Evolutionary conservation across 1,140 invertebrate genomes (phyloP), one percentile per base, ranked within the genome.

Genomic region (Steinernema feltiae): DNA sequence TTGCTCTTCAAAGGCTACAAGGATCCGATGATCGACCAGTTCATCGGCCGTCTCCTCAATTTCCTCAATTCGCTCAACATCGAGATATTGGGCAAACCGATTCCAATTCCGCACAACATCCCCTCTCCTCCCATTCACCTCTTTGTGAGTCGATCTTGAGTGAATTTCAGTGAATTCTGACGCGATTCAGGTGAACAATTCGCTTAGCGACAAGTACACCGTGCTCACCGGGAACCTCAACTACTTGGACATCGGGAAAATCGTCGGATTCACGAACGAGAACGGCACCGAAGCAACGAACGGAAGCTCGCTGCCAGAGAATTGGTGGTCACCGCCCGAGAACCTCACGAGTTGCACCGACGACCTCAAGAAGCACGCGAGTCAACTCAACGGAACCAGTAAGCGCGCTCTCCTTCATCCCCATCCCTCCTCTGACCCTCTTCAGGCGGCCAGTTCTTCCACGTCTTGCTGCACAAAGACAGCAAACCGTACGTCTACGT

Each of bases 361-460:
- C 12, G 53, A 63, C 24, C 24, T 63, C 7, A 63, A 63, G 53
- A 63, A 27, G 53, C 24, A 17, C 7, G 53, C 53, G 7, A 63
- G 53, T 21, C 53, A 63, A 27, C 53, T 63, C 12, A 63, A 63
- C 24, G 53, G 53, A 15, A 63, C 53, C 15, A 63, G 53, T 63
- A 63, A 3, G 53, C 24, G 15, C n/a, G n/a, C n/a, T n/a, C n/a
- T 27, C 24, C 12, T 63, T 27, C 53, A 3, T 17, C 2, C 7
- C 24, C 24, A 3, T 21, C 12, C 12, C 24, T n/a, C 3, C 2
- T 63, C 12, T 27, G 24, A 15, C 2, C 12, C 24, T 27, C 73
- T 74, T 12, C 69, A 77, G 76, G 70, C 29, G 77, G 75, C 3
- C 74, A 78, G n/a, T 78, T 48, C 41, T 78, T 78, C 74, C 46